Conservation (phyloP, 2,797 vertebrate species). For the Anguilla pacifica region DNA sequence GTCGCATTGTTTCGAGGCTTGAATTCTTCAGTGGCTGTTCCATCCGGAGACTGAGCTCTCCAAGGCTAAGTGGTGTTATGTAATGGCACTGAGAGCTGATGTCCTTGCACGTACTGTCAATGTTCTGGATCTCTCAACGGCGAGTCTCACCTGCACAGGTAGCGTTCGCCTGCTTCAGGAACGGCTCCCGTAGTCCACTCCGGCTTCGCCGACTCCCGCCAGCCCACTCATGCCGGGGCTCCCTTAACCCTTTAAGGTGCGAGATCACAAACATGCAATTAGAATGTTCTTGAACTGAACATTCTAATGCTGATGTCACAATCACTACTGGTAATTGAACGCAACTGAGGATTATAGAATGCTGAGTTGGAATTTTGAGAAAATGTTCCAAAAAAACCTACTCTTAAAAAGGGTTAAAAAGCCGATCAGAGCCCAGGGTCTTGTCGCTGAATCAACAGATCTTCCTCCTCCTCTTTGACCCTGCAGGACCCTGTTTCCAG, state of each 20-base stretch:
- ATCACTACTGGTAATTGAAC: too few species aligned
- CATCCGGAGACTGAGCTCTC: background rate
- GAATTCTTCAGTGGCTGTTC: background rate
- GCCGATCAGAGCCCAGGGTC: background rate
- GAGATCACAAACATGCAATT: too few species aligned
- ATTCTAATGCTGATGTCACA: too few species aligned
- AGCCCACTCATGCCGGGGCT: background rate
- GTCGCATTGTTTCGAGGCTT: background rate
- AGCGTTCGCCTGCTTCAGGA: background rate
- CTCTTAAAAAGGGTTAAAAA: background rate
- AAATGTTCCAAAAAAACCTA: too few species aligned
- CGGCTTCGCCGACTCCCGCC: background rate
- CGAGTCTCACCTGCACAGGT: background rate
- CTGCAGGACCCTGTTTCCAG: background rate
- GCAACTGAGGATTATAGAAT: too few species aligned
- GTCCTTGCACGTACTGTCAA: background rate
- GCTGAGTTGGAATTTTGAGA: too few species aligned
- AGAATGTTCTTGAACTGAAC: too few species aligned
- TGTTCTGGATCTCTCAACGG: background rate
- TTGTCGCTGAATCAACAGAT: background rate
- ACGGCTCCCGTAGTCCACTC: background rate
- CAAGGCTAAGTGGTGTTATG: background rate
- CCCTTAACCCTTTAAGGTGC: background rate
- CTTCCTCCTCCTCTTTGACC: background rate
- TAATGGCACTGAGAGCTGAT: background rate